Conservation (phyloP, 2,797 vertebrate species). For the Tympanoctomys barrerae region DNA sequence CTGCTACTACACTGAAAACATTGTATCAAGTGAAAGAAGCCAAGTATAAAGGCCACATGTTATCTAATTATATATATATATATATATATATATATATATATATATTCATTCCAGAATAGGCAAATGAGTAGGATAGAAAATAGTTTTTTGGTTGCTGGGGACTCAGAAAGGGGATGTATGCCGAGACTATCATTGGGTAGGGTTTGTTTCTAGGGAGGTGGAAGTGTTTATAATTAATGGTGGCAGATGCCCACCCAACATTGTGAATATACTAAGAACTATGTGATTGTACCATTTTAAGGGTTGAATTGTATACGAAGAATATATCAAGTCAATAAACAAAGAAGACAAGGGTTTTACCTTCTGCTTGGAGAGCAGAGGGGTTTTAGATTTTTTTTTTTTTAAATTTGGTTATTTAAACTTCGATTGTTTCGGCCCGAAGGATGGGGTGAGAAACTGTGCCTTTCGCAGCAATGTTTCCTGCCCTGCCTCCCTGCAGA, state of each 20-base stretch:
- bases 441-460: no score
- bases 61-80: not conserved
- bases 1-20: not conserved
- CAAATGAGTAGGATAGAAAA: not conserved
- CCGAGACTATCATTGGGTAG: not conserved
- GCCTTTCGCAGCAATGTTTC: not conserved
- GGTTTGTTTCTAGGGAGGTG: slow-evolving; percentile 2
- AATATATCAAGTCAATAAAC: not conserved
- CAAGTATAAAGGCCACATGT: not conserved
- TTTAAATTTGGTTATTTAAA: not conserved
- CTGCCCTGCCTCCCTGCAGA: not conserved
- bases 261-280: not conserved
- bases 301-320: not conserved
- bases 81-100: not conserved
- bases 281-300: not conserved
- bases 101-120: not conserved
- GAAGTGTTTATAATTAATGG: not conserved
- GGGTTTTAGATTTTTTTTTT: not conserved
- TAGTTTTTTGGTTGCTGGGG: not conserved
- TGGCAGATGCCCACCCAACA: not conserved
- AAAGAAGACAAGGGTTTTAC: not conserved
- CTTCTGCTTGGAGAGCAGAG: not conserved
- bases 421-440: not conserved
- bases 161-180: not conserved
- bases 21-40: not conserved